phyloP scores from a whole-genome alignment of 2,797 vertebrate genomes.

The Eulemur mongoz region DNA sequence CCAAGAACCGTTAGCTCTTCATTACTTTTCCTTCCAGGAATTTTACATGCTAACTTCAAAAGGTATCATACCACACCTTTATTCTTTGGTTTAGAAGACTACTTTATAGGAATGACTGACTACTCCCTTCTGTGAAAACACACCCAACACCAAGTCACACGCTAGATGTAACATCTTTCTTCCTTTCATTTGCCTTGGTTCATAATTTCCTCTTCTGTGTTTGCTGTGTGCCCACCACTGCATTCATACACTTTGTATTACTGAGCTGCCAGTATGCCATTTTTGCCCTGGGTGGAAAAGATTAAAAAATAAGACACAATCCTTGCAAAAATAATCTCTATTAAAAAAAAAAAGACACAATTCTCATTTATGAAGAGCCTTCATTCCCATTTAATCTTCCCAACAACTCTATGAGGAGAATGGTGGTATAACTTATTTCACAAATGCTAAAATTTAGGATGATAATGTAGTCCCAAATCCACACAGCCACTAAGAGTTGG shows the following conservation, averaged over 20 bases:
- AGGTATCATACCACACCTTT: constrained; percentile 29
- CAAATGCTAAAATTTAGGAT: background rate
- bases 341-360: background rate
- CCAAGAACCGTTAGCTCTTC: constrained; percentile 52
- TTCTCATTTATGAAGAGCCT: background rate
- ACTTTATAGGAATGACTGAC: background rate
- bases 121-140: constrained; percentile 17
- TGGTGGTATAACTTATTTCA: background rate
- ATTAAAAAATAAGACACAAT: background rate
- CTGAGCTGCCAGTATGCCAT: background rate
- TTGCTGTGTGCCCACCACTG: background rate
- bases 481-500: background rate
- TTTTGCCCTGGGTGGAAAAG: background rate
- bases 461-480: background rate
- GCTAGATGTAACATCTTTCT: background rate
- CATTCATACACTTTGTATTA: background rate
- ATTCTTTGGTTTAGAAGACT: background rate
- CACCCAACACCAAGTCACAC: background rate
- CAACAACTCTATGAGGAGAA: background rate
- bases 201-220: background rate
- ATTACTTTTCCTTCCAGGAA: constrained; percentile 56
- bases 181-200: background rate
- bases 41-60: constrained; percentile 19
- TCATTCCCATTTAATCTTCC: background rate
- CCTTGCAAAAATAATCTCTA: background rate